A percentile compares a stretch with the other conserved stretches of the same genome.
Conservation (phyloP, 2,113 vertebrate species). For the Benitochromis conjunctus region DNA sequence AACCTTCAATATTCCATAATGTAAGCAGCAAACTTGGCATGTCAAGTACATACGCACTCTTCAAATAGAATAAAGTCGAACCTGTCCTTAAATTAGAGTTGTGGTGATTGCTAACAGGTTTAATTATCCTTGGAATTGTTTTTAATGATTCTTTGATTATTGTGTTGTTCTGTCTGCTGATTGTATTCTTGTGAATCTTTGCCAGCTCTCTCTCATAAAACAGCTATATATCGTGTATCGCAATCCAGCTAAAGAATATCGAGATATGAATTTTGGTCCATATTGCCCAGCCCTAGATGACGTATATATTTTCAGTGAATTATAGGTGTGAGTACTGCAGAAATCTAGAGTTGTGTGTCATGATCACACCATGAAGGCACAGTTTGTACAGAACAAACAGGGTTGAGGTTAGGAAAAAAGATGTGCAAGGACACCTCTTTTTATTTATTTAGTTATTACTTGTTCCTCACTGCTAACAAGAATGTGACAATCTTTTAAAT, state of each 20-base stretch:
- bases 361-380: neutral
- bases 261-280: too few species aligned
- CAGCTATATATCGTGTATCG: neutral
- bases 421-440: neutral
- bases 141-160: neutral
- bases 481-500: neutral
- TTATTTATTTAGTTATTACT: neutral
- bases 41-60: neutral
- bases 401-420: neutral
- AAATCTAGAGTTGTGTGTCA: neutral
- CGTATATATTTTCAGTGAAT: neutral
- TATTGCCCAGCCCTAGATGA: neutral
- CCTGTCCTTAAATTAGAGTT: neutral
- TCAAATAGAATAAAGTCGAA: neutral
- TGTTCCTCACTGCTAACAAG: neutral
- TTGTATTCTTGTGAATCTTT: neutral
- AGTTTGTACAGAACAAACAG: neutral
- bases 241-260: too few species aligned
- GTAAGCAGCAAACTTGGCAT: neutral
- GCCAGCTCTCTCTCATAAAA: neutral
- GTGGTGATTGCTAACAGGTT: neutral
- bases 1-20: neutral
- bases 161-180: neutral
- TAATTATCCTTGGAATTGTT: neutral
- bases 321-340: neutral